Percentiles rank a stretch among this genome's conserved stretches.
Conservation (phyloP, 2,113 vertebrate genomes). For the Chloroceryle aenea region DNA sequence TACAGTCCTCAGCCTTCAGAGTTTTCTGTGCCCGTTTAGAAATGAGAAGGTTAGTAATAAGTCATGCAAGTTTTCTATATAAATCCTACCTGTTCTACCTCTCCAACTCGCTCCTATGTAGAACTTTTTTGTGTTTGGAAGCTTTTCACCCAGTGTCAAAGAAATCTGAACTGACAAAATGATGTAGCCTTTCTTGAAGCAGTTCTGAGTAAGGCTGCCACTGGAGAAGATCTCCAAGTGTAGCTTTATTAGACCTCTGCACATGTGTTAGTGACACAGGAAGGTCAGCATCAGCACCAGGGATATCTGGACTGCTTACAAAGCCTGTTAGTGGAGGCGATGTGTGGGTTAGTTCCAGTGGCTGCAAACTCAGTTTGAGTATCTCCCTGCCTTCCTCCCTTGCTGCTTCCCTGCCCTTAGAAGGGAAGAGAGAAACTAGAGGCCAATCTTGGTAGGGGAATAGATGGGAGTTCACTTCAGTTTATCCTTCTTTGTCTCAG, state of each 20-base stretch:
- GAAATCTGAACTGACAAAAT: background rate
- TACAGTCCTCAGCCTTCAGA: background rate
- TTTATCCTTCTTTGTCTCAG: background rate
- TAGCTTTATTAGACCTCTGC: background rate
- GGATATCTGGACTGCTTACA: background rate
- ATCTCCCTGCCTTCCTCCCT: background rate
- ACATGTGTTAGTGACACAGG: background rate
- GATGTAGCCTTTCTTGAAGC: background rate
- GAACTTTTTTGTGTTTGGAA: background rate
- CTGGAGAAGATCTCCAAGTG: background rate
- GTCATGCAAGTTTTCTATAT: background rate
- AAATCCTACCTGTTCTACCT: background rate
- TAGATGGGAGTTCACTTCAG: background rate
- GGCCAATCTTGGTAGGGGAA: background rate
- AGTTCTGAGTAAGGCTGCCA: background rate
- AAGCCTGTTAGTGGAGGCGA: background rate
- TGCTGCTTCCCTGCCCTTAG: background rate
- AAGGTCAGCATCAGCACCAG: background rate
- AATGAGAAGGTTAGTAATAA: background rate
- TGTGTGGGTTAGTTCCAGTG: background rate
- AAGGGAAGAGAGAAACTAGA: background rate
- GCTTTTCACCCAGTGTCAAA: background rate
- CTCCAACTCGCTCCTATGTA: background rate
- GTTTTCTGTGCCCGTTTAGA: background rate
- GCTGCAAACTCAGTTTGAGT: background rate